These are phyloP conservation scores for Spea hammondii DNA, from an alignment of 2,797 vertebrate genomes.

Conservation along the genomic window DNA sequence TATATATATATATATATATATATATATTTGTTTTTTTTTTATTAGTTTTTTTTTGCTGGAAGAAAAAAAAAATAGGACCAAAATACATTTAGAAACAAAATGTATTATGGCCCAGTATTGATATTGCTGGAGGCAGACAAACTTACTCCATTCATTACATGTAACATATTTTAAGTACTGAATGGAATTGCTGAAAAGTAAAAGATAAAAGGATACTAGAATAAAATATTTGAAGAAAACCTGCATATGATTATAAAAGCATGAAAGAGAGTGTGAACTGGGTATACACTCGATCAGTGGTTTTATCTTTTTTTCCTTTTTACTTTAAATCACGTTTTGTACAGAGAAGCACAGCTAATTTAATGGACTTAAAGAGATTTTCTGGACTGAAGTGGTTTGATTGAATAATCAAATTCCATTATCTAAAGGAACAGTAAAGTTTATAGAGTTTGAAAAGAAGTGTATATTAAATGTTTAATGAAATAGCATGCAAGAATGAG, in stretches of 20 bases:
- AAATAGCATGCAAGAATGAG: constrained; percentile 61
- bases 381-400: constrained; percentile 57
- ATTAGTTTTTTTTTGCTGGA: too few species aligned
- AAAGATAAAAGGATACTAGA: too few species aligned
- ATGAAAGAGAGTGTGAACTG: constrained; percentile 1
- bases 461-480: constrained; percentile 63
- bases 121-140: too few species aligned
- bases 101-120: too few species aligned
- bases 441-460: constrained; percentile 54
- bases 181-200: too few species aligned
- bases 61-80: too few species aligned
- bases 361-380: constrained; percentile 59
- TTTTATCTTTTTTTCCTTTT: constrained; percentile 21
- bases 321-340: constrained; percentile 50
- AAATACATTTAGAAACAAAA: too few species aligned
- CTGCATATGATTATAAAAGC: neutral
- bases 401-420: constrained; percentile 65
- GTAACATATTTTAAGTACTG: too few species aligned
- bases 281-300: neutral
- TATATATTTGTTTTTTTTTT: too few species aligned
- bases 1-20: too few species aligned
- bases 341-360: constrained; percentile 57
- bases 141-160: too few species aligned
- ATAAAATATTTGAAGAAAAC: neutral
- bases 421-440: constrained; percentile 63